Evolutionary conservation across 2,797 vertebrate species (phyloP).

Genomic region (Acanthurus tractus): DNA sequence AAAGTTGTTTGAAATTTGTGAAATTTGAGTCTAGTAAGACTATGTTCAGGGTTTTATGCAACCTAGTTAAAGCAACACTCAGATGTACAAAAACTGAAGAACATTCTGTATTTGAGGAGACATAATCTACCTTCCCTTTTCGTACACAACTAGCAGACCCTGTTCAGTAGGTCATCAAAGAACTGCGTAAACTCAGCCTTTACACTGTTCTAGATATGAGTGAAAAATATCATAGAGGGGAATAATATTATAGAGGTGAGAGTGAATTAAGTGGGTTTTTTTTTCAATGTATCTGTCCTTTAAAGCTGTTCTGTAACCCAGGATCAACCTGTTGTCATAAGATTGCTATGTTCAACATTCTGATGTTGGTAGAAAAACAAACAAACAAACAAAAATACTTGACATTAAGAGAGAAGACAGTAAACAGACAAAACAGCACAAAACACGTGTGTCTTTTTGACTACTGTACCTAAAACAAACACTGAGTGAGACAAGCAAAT

Average conservation of each 20-base stretch:
- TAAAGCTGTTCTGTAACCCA: not conserved
- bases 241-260: not conserved
- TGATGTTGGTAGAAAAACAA: not conserved
- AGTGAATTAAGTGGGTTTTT: not conserved
- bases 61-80: not conserved
- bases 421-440: conserved; percentile 18
- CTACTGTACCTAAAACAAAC: not conserved
- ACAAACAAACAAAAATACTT: conserved; percentile 1
- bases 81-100: conserved; percentile 11
- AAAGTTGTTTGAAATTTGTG: not conserved
- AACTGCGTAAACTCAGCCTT: not conserved
- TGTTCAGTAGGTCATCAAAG: conserved; percentile 12
- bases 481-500: conserved; percentile 22
- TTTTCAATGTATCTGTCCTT: not conserved
- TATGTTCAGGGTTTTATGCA: not conserved
- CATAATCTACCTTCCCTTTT: conserved; percentile 4
- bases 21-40: not conserved
- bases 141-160: not conserved
- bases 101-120: not conserved
- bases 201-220: not conserved
- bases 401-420: conserved; percentile 1
- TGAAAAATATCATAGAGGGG: not conserved
- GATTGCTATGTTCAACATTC: conserved; percentile 6
- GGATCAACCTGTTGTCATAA: not conserved
- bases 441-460: conserved; percentile 17